Evolutionary conservation across 2,888 invertebrate species (phyloP).

Genomic region (Xestia c-nigrum): DNA sequence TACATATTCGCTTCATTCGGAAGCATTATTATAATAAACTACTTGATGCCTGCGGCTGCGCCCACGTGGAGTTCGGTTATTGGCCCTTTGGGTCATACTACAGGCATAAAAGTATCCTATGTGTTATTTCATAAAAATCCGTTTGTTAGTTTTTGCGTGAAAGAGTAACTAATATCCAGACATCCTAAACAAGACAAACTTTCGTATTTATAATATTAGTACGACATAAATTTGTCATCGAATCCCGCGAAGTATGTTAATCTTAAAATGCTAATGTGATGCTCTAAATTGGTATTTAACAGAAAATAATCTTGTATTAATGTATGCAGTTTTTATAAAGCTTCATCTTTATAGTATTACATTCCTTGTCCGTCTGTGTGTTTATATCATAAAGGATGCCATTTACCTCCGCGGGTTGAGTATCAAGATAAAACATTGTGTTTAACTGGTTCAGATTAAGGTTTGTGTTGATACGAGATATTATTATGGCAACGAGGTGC

Average conservation of each 20-base stretch:
- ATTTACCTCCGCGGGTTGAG: constrained; percentile 20
- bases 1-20: constrained; percentile 39
- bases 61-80: too few relatives aligned
- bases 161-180: too few relatives aligned
- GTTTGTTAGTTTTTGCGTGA: too few relatives aligned
- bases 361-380: constrained; percentile 21
- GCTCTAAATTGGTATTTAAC: constrained; percentile 51
- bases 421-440: constrained; percentile 50
- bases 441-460: constrained; percentile 47
- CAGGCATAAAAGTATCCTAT: too few relatives aligned
- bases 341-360: constrained; percentile 32
- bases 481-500: constrained; percentile 47
- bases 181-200: too few relatives aligned
- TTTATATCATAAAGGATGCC: constrained; percentile 18
- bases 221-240: not conserved
- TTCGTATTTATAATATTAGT: too few relatives aligned
- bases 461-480: constrained; percentile 55
- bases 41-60: too few relatives aligned
- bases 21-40: constrained; percentile 28
- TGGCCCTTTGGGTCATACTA: too few relatives aligned
- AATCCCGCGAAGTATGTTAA: constrained; percentile 38
- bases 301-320: constrained; percentile 34
- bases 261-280: constrained; percentile 61
- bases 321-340: constrained; percentile 29
- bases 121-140: too few relatives aligned